A percentile compares a stretch with the other conserved stretches of the same genome.
Conservation (phyloP, 2,113 vertebrate genomes). For the Pogona vitticeps region DNA sequence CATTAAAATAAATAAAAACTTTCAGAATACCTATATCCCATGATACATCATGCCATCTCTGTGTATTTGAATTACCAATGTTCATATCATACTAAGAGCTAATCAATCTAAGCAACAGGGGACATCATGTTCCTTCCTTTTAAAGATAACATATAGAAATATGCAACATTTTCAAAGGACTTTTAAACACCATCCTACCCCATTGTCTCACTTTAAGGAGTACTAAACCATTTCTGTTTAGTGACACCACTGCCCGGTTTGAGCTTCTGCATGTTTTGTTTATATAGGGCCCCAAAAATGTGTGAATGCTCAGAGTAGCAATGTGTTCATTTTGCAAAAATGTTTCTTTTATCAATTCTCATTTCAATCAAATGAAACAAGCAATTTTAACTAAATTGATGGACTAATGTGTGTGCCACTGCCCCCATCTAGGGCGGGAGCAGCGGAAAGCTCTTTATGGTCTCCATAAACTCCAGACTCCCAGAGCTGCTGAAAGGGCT, state of each 20-base stretch:
- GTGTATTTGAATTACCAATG: neutral
- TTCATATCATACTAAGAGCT: neutral
- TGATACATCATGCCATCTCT: neutral
- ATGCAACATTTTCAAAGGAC: neutral
- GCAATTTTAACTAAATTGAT: neutral
- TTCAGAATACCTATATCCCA: neutral
- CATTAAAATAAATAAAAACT: neutral
- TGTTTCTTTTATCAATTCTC: constrained; percentile 15
- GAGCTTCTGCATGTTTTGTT: neutral
- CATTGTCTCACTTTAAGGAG: neutral
- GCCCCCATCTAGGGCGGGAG: too few species aligned
- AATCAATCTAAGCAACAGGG: neutral
- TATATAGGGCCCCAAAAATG: neutral
- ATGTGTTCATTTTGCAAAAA: neutral
- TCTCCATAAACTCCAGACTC: too few species aligned
- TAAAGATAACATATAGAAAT: neutral
- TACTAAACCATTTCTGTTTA: neutral
- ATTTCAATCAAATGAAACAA: neutral
- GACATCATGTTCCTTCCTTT: neutral
- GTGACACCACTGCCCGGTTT: neutral
- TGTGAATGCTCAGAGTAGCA: neutral
- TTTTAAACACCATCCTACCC: neutral
- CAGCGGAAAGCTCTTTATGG: too few species aligned
- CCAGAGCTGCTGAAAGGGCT: too few species aligned
- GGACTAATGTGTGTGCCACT: too few species aligned